Evolutionary conservation across 1,140 invertebrate genomes (phyloP).

Genomic region (Panulirus ornatus): DNA sequence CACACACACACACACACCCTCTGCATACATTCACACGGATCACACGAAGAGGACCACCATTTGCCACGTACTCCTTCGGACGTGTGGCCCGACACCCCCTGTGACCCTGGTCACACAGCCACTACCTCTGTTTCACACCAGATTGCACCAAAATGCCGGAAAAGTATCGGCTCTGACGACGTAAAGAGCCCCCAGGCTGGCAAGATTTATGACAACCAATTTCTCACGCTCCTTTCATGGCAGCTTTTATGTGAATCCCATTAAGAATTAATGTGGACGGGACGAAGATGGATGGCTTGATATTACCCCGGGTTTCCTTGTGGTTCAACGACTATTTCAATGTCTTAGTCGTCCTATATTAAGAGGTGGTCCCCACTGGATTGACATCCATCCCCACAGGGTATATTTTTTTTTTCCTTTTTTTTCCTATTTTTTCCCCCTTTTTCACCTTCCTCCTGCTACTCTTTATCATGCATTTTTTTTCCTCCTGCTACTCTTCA

Average conservation of each 20-base stretch:
- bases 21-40: too few relatives aligned
- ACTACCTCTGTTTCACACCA: background rate
- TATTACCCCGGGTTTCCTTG: background rate
- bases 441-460: too few relatives aligned
- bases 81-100: too few relatives aligned
- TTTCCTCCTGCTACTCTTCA: background rate
- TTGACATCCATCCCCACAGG: too few relatives aligned
- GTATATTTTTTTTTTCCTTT: too few relatives aligned
- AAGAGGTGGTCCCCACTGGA: background rate
- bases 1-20: background rate
- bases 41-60: too few relatives aligned
- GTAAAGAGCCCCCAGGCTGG: background rate
- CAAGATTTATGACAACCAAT: background rate
- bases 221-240: slow-evolving; percentile 12
- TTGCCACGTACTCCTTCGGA: too few relatives aligned
- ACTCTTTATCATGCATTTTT: too few relatives aligned
- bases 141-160: background rate
- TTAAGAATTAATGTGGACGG: background rate
- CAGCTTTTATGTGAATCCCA: background rate
- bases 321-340: background rate
- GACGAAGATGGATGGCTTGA: background rate
- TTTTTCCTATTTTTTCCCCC: too few relatives aligned
- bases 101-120: too few relatives aligned
- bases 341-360: background rate
- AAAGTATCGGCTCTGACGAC: background rate